Base-by-base conservation (phyloP, 30 jellyfish, hydroid and myxozoan species). In the Aurelia sp. region DNA sequence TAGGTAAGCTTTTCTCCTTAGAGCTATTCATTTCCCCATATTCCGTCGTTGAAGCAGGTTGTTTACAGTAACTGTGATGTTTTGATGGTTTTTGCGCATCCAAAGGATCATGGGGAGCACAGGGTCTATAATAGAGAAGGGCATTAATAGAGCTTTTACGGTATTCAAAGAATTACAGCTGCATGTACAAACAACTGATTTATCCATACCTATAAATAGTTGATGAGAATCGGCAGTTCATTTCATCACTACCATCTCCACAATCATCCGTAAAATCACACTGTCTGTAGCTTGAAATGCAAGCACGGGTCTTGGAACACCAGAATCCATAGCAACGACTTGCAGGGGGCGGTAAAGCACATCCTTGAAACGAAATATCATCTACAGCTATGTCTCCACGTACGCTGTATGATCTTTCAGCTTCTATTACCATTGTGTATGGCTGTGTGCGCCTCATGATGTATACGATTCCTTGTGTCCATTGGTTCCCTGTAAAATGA, bases 241-340 rank as follows among this genome's bases (percentile, higher is more conserved):
- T 90, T 66, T 95, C 99, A 76, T 95, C 99, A 16, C 90, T 70
- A 40, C 90, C 86, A 65, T 95, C 99, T 0, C 99, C 99, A 70
- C 99, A 95, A 62, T 95, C 99, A 62, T 95, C 99, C 2, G 95
- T 86, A 90, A 62, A 90, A 81, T 95, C 99, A 65, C 99, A 95
- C 60, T 44, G 84, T 30, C 91, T 82, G 18, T 73, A 8, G 35
- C 57, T 27, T 13, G 96, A 31, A 51, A 95, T 82, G 52, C 99
- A 95, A 27, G 98, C 99, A 12, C 89, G 82, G 8, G 96, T 84
- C 13, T 72, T 75, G 35, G 92, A 30, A 71, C 99, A 95, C 23
- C 93, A 72, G 88, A 73, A 95, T 11, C 85, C 71, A 78, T 84
- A 88, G 86, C 99, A 95, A 68, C 59, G 72, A 10, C 74, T 27